Percentiles rank a stretch among this genome's conserved stretches.
phyloP scores from a whole-genome alignment of 1,140 invertebrate genomes.

The Oryctes rhinoceros region DNA sequence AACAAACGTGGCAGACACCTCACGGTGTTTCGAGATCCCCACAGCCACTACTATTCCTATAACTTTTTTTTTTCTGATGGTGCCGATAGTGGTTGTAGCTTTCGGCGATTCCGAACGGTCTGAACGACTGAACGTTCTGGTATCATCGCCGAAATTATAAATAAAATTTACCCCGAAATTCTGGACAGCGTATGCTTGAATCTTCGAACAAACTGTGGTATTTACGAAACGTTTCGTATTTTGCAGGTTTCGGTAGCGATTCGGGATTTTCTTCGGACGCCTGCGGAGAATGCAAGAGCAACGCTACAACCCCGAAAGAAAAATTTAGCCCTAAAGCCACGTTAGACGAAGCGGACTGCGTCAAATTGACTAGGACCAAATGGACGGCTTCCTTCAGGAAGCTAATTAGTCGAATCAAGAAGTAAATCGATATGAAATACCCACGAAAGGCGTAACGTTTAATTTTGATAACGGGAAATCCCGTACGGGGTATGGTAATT shows the following conservation, averaged over 20 bases:
- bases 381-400: constrained; percentile 60
- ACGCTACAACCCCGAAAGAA: constrained; percentile 57
- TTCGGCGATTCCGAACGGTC: too few species aligned
- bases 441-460: not conserved
- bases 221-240: not conserved
- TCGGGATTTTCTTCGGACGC: constrained; percentile 60
- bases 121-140: too few species aligned
- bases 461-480: not conserved
- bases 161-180: too few species aligned
- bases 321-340: constrained; percentile 57
- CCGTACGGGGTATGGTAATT: not conserved
- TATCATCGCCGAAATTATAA: too few species aligned
- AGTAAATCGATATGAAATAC: constrained; percentile 46
- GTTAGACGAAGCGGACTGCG: constrained; percentile 58
- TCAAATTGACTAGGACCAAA: constrained; percentile 58
- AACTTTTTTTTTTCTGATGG: too few species aligned
- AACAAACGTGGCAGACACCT: too few species aligned
- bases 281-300: constrained; percentile 57
- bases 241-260: constrained; percentile 58
- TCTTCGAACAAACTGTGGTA: too few species aligned
- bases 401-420: constrained; percentile 57
- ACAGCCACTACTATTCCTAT: too few species aligned
- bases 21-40: too few species aligned
- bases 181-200: too few species aligned
- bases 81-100: too few species aligned